A percentile compares a stretch with the other conserved stretches of the same genome.
phyloP scores from a whole-genome alignment of 2,797 vertebrate species.

The Echeneis naucrates region DNA sequence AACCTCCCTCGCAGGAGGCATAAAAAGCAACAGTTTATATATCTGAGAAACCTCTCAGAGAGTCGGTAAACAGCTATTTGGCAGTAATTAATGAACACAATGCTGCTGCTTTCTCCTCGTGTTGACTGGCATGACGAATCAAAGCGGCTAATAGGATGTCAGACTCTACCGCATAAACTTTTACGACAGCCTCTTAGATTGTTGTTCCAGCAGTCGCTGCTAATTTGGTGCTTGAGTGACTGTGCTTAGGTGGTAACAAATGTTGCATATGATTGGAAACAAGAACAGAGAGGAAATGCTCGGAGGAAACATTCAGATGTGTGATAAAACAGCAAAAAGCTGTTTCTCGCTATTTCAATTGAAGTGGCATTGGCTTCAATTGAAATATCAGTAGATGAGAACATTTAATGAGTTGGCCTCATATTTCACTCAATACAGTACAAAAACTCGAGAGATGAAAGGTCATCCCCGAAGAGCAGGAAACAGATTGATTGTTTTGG shows the following conservation, averaged over 20 bases:
- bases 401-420: background rate
- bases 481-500: background rate
- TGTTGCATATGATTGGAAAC: constrained; percentile 48
- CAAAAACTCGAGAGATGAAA: background rate
- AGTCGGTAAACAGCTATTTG: constrained; percentile 21
- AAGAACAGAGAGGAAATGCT: constrained; percentile 31
- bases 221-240: constrained; percentile 71
- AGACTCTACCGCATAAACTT: constrained; percentile 42
- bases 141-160: constrained; percentile 59
- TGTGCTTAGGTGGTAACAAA: constrained; percentile 43
- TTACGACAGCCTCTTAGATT: constrained; percentile 44
- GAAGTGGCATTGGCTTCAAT: constrained; percentile 13
- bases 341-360: constrained; percentile 1
- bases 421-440: background rate
- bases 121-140: constrained; percentile 30
- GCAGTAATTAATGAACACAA: constrained; percentile 20
- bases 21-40: constrained; percentile 13
- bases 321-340: background rate
- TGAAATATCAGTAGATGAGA: background rate
- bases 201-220: constrained; percentile 52
- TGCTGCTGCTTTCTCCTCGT: constrained; percentile 9
- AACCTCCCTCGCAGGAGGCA: background rate
- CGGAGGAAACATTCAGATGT: constrained; percentile 1
- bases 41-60: background rate
- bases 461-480: background rate